These are phyloP conservation scores for Lochmaea crataegi DNA, from an alignment of 2,888 invertebrate species.

Conservation along the genomic window DNA sequence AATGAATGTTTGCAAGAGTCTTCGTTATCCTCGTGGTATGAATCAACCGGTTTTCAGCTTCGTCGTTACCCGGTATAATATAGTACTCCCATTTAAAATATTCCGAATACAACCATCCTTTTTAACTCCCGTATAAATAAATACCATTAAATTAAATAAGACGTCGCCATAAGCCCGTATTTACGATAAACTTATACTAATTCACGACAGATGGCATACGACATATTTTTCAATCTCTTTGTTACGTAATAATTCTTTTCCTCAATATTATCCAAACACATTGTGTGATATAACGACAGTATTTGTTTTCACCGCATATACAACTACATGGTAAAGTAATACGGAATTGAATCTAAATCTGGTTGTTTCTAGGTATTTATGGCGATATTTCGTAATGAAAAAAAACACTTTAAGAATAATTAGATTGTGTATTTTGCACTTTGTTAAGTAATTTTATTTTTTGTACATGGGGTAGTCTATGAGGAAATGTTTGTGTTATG, in stretches of 20 bases:
- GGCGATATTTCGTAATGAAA: not conserved
- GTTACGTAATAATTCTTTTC: not conserved
- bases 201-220: conserved; percentile 6
- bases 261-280: conserved; percentile 16
- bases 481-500: not conserved
- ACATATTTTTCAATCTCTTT: conserved; percentile 10
- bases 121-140: not conserved
- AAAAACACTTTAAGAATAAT: not conserved
- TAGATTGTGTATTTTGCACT: not conserved
- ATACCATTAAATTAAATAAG: not conserved
- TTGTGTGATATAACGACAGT: conserved; percentile 12
- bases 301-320: conserved; percentile 20
- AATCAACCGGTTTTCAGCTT: too few species aligned
- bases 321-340: not conserved
- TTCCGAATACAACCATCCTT: not conserved
- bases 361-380: not conserved
- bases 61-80: not conserved
- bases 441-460: not conserved
- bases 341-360: conserved; percentile 2
- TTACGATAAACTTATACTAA: not conserved
- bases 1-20: too few species aligned
- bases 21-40: too few species aligned
- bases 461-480: not conserved
- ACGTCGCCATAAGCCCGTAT: not conserved
- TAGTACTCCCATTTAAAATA: not conserved